phyloP scores from a whole-genome alignment of 2,113 vertebrate genomes.

The Microcebus jonahi region DNA sequence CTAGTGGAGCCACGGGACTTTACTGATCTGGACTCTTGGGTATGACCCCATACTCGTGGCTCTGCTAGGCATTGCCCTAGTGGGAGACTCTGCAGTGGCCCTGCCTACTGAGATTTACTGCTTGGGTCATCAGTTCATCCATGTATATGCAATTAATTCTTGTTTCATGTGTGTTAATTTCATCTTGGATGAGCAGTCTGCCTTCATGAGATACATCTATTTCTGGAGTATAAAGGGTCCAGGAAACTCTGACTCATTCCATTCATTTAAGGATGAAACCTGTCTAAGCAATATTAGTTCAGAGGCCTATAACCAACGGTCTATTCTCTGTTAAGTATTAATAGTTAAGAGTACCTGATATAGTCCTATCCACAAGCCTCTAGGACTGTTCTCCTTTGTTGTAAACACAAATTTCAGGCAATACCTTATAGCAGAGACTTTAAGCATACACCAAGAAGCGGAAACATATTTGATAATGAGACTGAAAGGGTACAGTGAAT shows the following conservation, averaged over 20 bases:
- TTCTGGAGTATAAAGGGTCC: not conserved
- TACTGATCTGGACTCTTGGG: not conserved
- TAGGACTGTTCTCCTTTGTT: not conserved
- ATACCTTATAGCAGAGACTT: not conserved
- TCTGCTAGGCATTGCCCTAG: not conserved
- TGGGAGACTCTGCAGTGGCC: not conserved
- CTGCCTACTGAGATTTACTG: not conserved
- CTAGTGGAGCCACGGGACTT: not conserved
- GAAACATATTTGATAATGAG: not conserved
- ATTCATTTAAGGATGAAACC: not conserved
- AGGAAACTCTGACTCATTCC: not conserved
- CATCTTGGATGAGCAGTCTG: not conserved
- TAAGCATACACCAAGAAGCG: not conserved
- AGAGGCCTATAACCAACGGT: not conserved
- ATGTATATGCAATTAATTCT: not conserved
- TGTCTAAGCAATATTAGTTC: not conserved
- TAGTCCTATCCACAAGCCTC: not conserved
- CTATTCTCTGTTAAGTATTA: not conserved
- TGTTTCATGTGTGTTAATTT: not conserved
- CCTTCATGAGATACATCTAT: not conserved
- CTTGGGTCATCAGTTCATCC: not conserved
- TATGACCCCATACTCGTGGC: not conserved
- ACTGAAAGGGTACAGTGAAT: not conserved
- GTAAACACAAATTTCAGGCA: not conserved
- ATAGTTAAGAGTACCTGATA: not conserved